Conservation (phyloP, 2,888 invertebrate species). For the Stramonita haemastoma region DNA sequence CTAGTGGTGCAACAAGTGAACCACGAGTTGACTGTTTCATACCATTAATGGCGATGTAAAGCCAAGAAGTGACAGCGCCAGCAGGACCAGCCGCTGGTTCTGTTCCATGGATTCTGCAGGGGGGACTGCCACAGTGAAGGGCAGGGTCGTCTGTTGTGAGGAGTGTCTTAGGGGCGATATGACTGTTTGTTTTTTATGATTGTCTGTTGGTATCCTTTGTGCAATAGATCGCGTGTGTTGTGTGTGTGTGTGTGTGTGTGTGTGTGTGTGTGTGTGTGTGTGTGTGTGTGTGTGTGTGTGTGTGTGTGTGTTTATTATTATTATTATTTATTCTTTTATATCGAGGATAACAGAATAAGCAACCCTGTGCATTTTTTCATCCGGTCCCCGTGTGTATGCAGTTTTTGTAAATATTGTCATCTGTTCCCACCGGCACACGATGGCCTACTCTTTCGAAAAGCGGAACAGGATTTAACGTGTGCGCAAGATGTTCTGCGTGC, state of each 20-base stretch:
- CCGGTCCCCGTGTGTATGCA: too few relatives aligned
- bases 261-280: conserved; percentile 1
- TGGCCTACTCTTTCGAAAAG: too few relatives aligned
- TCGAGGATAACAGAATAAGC: too few relatives aligned
- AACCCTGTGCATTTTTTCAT: too few relatives aligned
- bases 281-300: not conserved
- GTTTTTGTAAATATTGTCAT: too few relatives aligned
- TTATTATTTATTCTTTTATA: too few relatives aligned
- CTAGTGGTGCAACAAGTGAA: not conserved
- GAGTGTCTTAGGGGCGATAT: not conserved
- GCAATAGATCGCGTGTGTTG: not conserved
- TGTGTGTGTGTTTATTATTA: not conserved
- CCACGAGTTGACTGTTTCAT: not conserved
- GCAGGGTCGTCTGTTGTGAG: not conserved
- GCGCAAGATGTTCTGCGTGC: too few relatives aligned
- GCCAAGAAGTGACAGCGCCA: not conserved
- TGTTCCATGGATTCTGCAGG: not conserved
- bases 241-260: conserved; percentile 1
- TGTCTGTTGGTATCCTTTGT: not conserved
- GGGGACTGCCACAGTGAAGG: not conserved
- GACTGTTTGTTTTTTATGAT: not conserved
- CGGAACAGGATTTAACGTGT: too few relatives aligned
- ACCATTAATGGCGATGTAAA: not conserved
- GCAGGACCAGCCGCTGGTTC: too few relatives aligned
- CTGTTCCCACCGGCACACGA: too few relatives aligned